Base-by-base conservation (phyloP, 1,140 invertebrate species). In the Bombus superbus region DNA sequence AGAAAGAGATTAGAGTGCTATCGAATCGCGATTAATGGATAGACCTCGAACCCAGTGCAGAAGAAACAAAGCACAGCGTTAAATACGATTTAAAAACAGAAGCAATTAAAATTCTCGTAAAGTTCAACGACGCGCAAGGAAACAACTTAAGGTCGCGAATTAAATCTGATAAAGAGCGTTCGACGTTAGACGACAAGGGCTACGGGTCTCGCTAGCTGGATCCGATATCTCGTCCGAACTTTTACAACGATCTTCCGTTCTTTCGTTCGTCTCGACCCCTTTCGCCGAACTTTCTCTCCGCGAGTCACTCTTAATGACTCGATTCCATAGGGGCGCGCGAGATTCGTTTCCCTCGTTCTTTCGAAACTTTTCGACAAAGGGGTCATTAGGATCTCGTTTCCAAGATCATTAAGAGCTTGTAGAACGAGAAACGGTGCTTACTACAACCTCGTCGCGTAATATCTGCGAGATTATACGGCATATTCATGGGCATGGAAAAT, bases 261-360 rank as follows among this genome's bases (percentile, higher is more conserved):
- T 79, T 22, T 53, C 75, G 44, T 84, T 87, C 82, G 68, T 87
- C 79, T 74, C 83, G 69, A 62, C 68, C 32, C 68, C 15, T 40
- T 53, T 79, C 42, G 40, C n/a, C 38, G 38, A 87, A 91, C 71
- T 83, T 88, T 85, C 68, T 66, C 4, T 22, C 22, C 15, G 32
- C 53, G 11, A 80, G 69, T 68, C 83, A 71, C 32, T 77, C 42
- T 86, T 86, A 89, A 88, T 57, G 62, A 90, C 32, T 57, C 35
- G n/a, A 69, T 86, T 42, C 35, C 75, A 75, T 35, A 9, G 47
- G 35, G 42, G 25, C 71, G n/a, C 66, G 35, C 32, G 73, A 32
- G 79, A 76, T 64, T 77, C 44, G 57, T 28, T 68, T 38, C 62
- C 42, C 53, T 64, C 28, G 42, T 86, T 59, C 38, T 47, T 77